Evolutionary conservation across 2,888 invertebrate species (phyloP).

Genomic region (Leucophenga montana): DNA sequence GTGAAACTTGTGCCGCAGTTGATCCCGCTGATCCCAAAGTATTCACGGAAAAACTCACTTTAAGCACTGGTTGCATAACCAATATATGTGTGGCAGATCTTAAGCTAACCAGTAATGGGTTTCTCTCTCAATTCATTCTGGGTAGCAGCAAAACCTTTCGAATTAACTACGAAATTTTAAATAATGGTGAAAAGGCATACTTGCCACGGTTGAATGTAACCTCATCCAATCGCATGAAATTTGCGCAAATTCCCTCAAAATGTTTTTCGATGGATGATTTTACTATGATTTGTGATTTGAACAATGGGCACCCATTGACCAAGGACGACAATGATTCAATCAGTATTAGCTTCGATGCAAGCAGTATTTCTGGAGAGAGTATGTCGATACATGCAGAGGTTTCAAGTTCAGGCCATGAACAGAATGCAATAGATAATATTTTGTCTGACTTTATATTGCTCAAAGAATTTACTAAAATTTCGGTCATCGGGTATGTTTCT

Average conservation of each 20-base stretch:
- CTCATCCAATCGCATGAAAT: constrained; percentile 71
- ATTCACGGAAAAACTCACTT: constrained; percentile 68
- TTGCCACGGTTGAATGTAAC: constrained; percentile 73
- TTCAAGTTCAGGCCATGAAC: no score
- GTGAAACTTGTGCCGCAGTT: constrained; percentile 70
- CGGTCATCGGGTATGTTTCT: no score
- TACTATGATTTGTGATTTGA: constrained; percentile 66
- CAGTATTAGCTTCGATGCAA: no score
- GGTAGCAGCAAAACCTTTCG: constrained; percentile 68
- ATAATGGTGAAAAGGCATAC: constrained; percentile 74
- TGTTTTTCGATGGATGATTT: constrained; percentile 60
- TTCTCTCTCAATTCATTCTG: constrained; percentile 58
- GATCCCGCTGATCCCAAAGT: constrained; percentile 70
- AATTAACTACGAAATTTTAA: constrained; percentile 70
- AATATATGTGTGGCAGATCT: constrained; percentile 71
- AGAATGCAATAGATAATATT: no score
- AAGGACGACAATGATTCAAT: no score
- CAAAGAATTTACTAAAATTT: no score
- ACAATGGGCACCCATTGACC: no score
- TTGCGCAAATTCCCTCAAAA: constrained; percentile 69
- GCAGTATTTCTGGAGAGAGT: no score
- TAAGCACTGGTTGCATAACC: constrained; percentile 71
- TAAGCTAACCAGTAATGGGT: constrained; percentile 60
- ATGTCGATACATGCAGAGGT: no score
- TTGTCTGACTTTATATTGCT: no score